A percentile compares a stretch with the other conserved stretches of the same genome.
These are phyloP conservation scores for Folsomia manolachei DNA, from an alignment of 2,888 invertebrate genomes.

Conservation along the genomic window DNA sequence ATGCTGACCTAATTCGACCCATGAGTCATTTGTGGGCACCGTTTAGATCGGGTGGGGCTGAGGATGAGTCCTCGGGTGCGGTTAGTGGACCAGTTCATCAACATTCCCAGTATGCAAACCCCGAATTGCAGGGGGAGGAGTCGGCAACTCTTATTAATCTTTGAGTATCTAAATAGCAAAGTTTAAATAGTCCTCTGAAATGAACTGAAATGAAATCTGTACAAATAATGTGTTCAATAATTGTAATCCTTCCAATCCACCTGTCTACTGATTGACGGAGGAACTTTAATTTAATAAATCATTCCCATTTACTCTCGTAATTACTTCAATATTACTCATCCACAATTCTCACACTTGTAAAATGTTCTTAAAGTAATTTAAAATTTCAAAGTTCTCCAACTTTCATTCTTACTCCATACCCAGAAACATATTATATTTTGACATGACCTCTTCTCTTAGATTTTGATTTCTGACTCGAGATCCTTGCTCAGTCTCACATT, in stretches of 20 bases:
- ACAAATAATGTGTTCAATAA: not conserved
- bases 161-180: too few species aligned
- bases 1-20: slow-evolving; percentile 11
- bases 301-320: not conserved
- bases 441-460: not conserved
- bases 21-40: slow-evolving; percentile 39
- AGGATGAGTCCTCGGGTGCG: slow-evolving; percentile 25
- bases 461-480: too few species aligned
- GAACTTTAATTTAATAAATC: not conserved
- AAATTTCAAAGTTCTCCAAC: not conserved
- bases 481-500: not conserved
- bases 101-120: not conserved
- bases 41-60: slow-evolving; percentile 25
- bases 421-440: not conserved
- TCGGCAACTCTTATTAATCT: slow-evolving; percentile 8
- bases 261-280: too few species aligned
- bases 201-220: not conserved
- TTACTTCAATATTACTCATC: not conserved
- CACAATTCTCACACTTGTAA: not conserved
- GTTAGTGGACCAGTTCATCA: not conserved
- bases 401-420: not conserved
- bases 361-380: too few species aligned
- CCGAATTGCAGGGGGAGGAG: not conserved
- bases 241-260: too few species aligned
- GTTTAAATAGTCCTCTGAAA: too few species aligned